A percentile compares a stretch with the other conserved stretches of the same genome.
These are phyloP conservation scores for Aradophagus sp. DNA, from an alignment of 1,140 invertebrate genomes.

Conservation along the genomic window DNA sequence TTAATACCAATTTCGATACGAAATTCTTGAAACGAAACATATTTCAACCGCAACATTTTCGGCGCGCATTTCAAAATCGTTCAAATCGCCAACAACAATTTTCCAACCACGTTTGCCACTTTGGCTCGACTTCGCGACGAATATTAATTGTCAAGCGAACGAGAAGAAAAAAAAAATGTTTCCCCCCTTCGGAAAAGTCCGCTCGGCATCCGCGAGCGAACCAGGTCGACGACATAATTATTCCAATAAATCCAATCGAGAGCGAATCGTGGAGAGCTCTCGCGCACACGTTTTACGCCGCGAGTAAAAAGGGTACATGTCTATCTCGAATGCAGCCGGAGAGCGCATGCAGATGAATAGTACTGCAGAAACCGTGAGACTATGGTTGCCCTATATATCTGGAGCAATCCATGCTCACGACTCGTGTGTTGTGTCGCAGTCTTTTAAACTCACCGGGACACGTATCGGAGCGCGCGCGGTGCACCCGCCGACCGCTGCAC, in stretches of 20 bases:
- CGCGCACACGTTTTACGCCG: conserved; percentile 52
- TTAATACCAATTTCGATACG: no score
- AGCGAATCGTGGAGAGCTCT: conserved; percentile 57
- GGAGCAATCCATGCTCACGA: conserved; percentile 67
- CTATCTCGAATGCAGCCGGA: conserved; percentile 55
- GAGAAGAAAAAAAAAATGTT: no score
- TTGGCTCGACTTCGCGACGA: no score
- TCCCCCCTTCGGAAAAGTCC: no score
- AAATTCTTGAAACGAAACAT: no score
- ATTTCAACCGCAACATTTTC: no score
- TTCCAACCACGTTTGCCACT: no score
- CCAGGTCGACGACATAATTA: conserved; percentile 62
- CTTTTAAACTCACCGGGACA: conserved; percentile 65
- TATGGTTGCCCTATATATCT: conserved; percentile 74
- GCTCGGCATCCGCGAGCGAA: no score
- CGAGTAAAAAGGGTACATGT: conserved; percentile 60
- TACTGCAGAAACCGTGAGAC: conserved; percentile 73
- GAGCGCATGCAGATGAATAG: conserved; percentile 72
- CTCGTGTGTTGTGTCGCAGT: conserved; percentile 63
- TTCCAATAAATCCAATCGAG: conserved; percentile 65
- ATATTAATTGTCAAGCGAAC: no score
- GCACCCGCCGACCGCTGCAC: conserved; percentile 34
- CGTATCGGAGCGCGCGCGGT: conserved; percentile 61
- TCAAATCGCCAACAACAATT: no score
- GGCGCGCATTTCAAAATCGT: no score